Evolutionary conservation across 2,113 vertebrate species (phyloP), one percentile per base, ranked within the genome.

Genomic region (Syngnathus typhle): DNA sequence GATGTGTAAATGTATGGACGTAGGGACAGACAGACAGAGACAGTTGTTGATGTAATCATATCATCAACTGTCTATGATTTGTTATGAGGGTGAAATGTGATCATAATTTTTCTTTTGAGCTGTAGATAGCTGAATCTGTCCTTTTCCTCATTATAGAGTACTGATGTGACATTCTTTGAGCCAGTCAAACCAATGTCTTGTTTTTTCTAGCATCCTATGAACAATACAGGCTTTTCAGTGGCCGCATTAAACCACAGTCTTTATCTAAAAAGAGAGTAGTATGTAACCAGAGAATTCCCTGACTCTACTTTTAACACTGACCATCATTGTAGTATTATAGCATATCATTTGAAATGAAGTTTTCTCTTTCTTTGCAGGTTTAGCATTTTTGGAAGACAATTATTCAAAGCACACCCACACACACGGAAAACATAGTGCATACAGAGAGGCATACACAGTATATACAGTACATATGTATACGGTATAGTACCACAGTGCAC

Each of bases 1-100:
- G 27, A 23, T 23, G 23, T 23, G 23, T 23, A 23, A 23, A 23
- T 23, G 23, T 23, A 23, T 23, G 23, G 27, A 32, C 27, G 3
- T 2, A 32, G 3, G 3, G 27, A 32, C 27, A 32, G 27, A 32
- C 27, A 27, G 27, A 27, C 27, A 27, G 27, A 27, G 27, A 32
- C 3, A 32, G 27, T 32, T 32, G 27, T 32, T 32, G 71, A 71
- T 83, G 79, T 61, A 66, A 85, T 87, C 79, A 65, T 12, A 64
- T 5, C 5, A 32, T 2, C 27, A 27, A 27, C 27, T 27, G 27
- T 60, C 38, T 27, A 11, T 1, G 7, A 66, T 39, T 63, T 23
- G 10, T 19, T 36, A 43, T 36, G 38, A 36, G 3, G 23, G 59
- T 67, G n/a, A 18, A 47, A 64, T 59, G 56, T 60, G 13, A 58